These are phyloP conservation scores for Paramormyrops hopkinsi DNA, from an alignment of 2,797 vertebrate species.

Conservation along the genomic window DNA sequence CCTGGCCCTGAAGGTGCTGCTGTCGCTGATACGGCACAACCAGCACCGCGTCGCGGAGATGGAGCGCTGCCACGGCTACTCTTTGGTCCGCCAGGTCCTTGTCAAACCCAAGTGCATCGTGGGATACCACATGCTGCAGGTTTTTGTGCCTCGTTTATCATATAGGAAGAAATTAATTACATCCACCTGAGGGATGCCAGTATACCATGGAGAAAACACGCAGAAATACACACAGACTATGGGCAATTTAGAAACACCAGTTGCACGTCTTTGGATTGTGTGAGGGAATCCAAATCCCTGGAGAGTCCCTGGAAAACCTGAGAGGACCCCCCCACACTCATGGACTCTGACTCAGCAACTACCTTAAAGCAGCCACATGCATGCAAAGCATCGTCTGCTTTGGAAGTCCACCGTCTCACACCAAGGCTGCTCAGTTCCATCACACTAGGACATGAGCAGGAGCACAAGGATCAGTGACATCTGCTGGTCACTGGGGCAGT, in stretches of 20 bases:
- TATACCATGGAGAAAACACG: background rate
- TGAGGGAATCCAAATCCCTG: background rate
- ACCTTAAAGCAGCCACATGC: background rate
- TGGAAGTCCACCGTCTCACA: background rate
- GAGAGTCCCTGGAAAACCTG: background rate
- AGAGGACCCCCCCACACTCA: background rate
- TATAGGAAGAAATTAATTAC: background rate
- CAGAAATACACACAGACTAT: background rate
- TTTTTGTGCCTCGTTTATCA: constrained; percentile 28
- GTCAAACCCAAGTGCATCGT: constrained; percentile 85
- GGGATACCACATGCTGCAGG: constrained; percentile 82
- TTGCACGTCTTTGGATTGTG: background rate
- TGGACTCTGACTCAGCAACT: background rate
- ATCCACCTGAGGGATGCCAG: background rate
- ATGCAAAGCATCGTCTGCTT: background rate
- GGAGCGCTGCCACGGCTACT: constrained; percentile 85
- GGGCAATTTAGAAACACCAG: background rate
- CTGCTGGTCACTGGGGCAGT: background rate
- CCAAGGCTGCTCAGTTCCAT: background rate
- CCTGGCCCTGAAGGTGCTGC: constrained; percentile 75
- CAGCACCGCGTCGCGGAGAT: constrained; percentile 89
- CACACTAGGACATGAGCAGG: background rate
- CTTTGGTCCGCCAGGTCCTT: constrained; percentile 93
- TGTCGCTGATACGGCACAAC: constrained; percentile 80
- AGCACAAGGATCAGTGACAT: background rate